phyloP scores from a whole-genome alignment of 2,888 invertebrate species.

The Papilio protenor region DNA sequence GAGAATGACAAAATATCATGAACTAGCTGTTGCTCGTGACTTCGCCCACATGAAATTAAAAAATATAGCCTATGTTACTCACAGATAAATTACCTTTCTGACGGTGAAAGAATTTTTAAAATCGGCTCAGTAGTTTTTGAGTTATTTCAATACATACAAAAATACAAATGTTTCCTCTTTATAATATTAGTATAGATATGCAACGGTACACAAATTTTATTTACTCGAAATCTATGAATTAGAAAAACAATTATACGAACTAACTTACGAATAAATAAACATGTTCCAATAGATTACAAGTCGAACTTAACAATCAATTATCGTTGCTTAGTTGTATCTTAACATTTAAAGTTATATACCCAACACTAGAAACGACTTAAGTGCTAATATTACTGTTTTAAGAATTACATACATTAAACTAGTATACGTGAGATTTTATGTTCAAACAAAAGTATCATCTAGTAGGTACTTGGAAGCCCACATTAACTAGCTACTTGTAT shows the following conservation, averaged over 20 bases:
- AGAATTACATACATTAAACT: constrained; percentile 11
- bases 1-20: no score
- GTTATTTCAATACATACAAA: no score
- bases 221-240: neutral
- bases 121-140: no score
- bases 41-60: no score
- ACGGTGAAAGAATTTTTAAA: no score
- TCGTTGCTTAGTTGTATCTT: neutral
- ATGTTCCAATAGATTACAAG: neutral
- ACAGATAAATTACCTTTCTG: no score
- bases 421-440: constrained; percentile 15
- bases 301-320: neutral
- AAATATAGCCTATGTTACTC: no score
- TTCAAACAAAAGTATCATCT: constrained; percentile 12
- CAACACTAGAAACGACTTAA: constrained; percentile 10
- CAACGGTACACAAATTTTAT: no score
- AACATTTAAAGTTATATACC: neutral
- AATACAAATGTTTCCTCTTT: no score
- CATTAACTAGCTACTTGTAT: constrained; percentile 23
- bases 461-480: constrained; percentile 6
- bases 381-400: constrained; percentile 20
- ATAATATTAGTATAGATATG: no score
- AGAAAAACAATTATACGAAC: neutral
- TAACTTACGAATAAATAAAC: neutral
- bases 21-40: no score